Evolutionary conservation across 2,888 invertebrate species (phyloP).

Genomic region (Graphium colonna): DNA sequence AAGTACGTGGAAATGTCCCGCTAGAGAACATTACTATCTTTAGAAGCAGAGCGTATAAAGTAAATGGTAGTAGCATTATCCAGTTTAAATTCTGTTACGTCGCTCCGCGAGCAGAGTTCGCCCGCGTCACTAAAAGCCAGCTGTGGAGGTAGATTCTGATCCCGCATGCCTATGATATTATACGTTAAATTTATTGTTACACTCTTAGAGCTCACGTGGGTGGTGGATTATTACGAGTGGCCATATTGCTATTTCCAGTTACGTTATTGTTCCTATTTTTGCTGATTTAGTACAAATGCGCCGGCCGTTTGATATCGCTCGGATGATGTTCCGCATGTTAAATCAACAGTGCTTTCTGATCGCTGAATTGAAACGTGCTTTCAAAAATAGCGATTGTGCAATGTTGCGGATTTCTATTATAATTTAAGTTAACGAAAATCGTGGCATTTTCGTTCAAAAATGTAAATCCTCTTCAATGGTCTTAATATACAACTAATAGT

Average conservation of each 20-base stretch:
- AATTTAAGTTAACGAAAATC: too few species aligned
- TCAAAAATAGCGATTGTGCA: too few species aligned
- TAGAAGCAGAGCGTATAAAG: too few species aligned
- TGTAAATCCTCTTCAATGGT: too few species aligned
- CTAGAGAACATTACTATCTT: too few species aligned
- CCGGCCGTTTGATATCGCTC: conserved; percentile 7
- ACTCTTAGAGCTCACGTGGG: conserved; percentile 57
- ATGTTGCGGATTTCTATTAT: too few species aligned
- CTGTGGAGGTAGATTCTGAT: conserved; percentile 17
- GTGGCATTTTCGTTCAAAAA: too few species aligned
- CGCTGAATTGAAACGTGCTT: background rate
- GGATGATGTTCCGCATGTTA: background rate
- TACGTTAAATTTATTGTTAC: conserved; percentile 63
- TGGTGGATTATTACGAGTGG: conserved; percentile 57
- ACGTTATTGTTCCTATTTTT: conserved; percentile 52
- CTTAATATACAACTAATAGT: too few species aligned
- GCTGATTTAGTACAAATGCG: conserved; percentile 22
- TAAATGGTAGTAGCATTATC: too few species aligned
- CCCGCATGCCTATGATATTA: conserved; percentile 59
- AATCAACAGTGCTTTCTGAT: conserved; percentile 1
- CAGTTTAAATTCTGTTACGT: too few species aligned
- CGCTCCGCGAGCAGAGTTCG: background rate
- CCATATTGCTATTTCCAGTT: conserved; percentile 49
- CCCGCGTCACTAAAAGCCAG: conserved; percentile 17
- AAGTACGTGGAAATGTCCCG: too few species aligned